Conservation (phyloP, 2,797 vertebrate species). For the Synaphobranchus kaupii region DNA sequence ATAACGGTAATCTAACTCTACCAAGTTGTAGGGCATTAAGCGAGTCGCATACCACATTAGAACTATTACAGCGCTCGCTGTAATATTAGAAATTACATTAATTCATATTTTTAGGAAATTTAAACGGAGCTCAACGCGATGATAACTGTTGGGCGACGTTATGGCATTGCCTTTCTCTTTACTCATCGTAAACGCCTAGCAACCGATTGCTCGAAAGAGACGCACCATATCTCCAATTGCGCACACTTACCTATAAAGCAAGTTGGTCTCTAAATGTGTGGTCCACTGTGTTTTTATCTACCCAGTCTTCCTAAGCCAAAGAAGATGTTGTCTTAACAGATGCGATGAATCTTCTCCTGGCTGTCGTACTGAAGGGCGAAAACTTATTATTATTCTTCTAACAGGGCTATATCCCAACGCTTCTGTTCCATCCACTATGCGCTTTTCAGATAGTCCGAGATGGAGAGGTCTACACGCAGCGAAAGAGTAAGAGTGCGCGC, state of each 20-base stretch:
- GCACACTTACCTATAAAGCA: slow-evolving; percentile 38
- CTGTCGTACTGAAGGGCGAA: slow-evolving; percentile 16
- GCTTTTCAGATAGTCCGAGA: slow-evolving; percentile 56
- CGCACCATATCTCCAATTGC: not conserved
- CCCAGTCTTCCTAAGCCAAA: slow-evolving; percentile 48
- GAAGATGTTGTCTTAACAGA: slow-evolving; percentile 35
- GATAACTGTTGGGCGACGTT: not conserved
- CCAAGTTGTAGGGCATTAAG: not conserved
- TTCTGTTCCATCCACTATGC: slow-evolving; percentile 71
- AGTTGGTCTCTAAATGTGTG: slow-evolving; percentile 55
- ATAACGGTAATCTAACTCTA: not conserved
- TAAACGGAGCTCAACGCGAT: not conserved
- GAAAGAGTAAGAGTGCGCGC: slow-evolving; percentile 36
- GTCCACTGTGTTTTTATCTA: slow-evolving; percentile 54
- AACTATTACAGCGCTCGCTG: not conserved
- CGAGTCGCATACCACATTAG: not conserved
- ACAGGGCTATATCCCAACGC: slow-evolving; percentile 53
- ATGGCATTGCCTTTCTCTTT: not conserved
- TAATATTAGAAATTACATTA: not conserved
- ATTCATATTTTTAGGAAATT: not conserved
- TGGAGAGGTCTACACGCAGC: slow-evolving; percentile 36
- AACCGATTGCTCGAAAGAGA: not conserved
- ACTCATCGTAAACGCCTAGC: not conserved
- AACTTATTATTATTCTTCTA: slow-evolving; percentile 52
- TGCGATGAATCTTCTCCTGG: slow-evolving; percentile 15